phyloP scores from a whole-genome alignment of 2,888 invertebrate genomes.

The Mayetiola destructor region DNA sequence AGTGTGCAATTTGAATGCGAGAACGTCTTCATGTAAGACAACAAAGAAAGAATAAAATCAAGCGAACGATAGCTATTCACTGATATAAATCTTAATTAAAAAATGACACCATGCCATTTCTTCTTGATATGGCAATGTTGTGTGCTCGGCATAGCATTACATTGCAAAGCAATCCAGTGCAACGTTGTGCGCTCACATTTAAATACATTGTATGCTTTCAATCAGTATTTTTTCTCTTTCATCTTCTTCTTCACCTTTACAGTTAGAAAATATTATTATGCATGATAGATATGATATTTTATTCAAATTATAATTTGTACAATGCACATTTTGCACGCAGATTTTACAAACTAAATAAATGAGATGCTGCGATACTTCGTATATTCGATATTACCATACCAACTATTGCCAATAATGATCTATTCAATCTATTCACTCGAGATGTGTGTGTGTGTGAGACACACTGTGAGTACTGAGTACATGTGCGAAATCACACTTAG shows the following conservation, averaged over 20 bases:
- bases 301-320: conserved; percentile 8
- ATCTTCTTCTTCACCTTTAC: background rate
- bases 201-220: background rate
- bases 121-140: background rate
- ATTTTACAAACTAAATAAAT: too few relatives aligned
- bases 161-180: background rate
- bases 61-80: background rate
- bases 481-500: too few relatives aligned
- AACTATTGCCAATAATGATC: too few relatives aligned
- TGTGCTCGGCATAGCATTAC: background rate
- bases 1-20: too few relatives aligned
- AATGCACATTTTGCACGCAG: too few relatives aligned
- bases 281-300: conserved; percentile 12
- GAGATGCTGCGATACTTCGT: too few relatives aligned
- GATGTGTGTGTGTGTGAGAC: too few relatives aligned
- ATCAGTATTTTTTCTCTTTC: background rate
- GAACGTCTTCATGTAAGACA: too few relatives aligned
- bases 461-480: too few relatives aligned
- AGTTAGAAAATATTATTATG: conserved; percentile 3
- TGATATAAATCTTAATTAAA: conserved; percentile 16
- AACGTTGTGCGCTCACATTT: background rate
- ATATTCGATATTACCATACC: too few relatives aligned
- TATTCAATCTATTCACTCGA: too few relatives aligned
- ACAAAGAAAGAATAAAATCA: too few relatives aligned
- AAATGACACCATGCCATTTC: conserved; percentile 7